Evolutionary conservation across 2,888 invertebrate genomes (phyloP).

Genomic region (Linnaemya tessellans): DNA sequence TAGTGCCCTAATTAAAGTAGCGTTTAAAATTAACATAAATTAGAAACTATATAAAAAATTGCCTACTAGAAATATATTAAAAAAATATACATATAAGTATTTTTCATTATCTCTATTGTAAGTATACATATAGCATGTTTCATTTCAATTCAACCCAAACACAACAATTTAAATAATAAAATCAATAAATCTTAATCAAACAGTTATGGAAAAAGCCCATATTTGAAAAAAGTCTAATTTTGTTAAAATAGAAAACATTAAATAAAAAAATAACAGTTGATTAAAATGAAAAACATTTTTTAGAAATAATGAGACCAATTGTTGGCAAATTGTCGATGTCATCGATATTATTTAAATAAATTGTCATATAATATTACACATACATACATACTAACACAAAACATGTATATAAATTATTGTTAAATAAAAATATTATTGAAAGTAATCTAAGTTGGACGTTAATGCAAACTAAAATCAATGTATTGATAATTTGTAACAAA

Average conservation of each 20-base stretch:
- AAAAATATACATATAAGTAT: not conserved
- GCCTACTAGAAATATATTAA: not conserved
- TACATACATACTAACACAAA: no score
- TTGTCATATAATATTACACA: constrained; percentile 54
- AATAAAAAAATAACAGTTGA: not conserved
- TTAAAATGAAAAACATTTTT: constrained; percentile 37
- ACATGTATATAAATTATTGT: constrained; percentile 41
- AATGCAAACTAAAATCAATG: constrained; percentile 19
- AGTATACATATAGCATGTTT: not conserved
- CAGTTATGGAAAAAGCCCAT: constrained; percentile 44
- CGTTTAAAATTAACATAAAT: constrained; percentile 5
- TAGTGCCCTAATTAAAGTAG: constrained; percentile 4
- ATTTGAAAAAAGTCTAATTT: constrained; percentile 37
- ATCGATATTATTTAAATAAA: constrained; percentile 54
- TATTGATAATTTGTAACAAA: constrained; percentile 25
- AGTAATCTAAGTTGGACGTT: constrained; percentile 12
- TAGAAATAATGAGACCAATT: constrained; percentile 61
- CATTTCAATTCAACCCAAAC: constrained; percentile 38
- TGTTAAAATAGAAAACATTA: not conserved
- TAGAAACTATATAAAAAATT: not conserved
- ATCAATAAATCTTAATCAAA: constrained; percentile 56
- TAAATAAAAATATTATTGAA: constrained; percentile 13
- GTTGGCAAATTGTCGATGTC: constrained; percentile 50
- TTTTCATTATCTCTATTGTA: not conserved
- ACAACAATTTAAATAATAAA: constrained; percentile 58